phyloP scores from a whole-genome alignment of 2,888 invertebrate species.

The Macrophya annulata region DNA sequence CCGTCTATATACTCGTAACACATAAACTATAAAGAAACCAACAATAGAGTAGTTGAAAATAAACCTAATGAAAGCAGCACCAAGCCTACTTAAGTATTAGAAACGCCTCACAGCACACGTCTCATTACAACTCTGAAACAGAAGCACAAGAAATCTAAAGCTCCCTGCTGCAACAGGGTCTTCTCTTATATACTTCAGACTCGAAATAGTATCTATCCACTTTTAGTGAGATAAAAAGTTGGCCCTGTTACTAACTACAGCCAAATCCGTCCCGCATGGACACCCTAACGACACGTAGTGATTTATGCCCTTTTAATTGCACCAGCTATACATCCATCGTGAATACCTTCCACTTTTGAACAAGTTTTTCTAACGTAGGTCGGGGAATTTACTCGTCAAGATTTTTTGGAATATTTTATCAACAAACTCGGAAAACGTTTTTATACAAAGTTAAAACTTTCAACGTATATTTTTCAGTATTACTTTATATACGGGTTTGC shows the following conservation, averaged over 20 bases:
- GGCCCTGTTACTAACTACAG: neutral
- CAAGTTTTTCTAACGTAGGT: conserved; percentile 11
- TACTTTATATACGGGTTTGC: neutral
- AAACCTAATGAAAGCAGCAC: conserved; percentile 29
- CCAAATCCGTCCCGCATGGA: conserved; percentile 42
- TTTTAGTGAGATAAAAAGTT: conserved; percentile 3
- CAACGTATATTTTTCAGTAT: neutral
- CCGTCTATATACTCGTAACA: conserved; percentile 7
- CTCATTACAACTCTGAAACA: conserved; percentile 53
- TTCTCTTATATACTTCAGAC: neutral
- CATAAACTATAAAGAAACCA: conserved; percentile 41
- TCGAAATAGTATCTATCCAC: conserved; percentile 51
- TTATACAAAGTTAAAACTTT: neutral
- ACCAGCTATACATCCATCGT: neutral
- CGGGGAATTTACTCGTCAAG: neutral
- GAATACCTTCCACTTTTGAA: neutral
- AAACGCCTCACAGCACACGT: conserved; percentile 42
- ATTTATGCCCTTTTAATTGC: conserved; percentile 57
- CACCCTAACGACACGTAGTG: conserved; percentile 55
- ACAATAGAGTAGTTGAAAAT: conserved; percentile 42
- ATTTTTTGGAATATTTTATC: neutral
- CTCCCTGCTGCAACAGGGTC: neutral
- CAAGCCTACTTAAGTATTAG: conserved; percentile 35
- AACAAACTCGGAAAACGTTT: neutral
- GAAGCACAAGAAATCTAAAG: conserved; percentile 49